Base-by-base conservation (phyloP, 2,797 vertebrate species). In the Sparidentex hasta region DNA sequence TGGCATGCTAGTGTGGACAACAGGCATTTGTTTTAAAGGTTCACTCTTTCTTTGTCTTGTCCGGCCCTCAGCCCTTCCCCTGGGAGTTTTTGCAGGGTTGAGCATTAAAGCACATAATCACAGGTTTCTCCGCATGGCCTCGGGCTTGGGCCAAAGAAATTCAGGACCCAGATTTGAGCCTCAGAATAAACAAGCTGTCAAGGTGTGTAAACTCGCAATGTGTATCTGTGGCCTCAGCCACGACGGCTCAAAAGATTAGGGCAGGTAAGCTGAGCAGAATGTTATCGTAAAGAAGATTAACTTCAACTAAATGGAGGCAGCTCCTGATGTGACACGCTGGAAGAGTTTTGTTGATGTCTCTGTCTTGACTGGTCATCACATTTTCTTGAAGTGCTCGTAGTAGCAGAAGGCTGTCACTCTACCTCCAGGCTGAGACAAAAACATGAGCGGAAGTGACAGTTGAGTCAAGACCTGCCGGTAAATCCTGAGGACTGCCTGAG, bases 101-200 rank as follows among this genome's bases (percentile, higher is more conserved):
- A 74, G 74, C 44, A 76, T 84, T 82, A 74, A 74, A 89, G 83
- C 70, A 81, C 77, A 83, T 88, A 90, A 90, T 90, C 87, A 65
- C 78, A 87, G 65, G 54, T 88, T 86, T 81, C 61, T 76, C 62
- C 50, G 25, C 33, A 43, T 73, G 73, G 87, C 91, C 87, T 84
- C 48, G 41, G 89, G 92, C 81, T 78, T 50, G 59, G 77, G 83
- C 77, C 69, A 77, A 83, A 81, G 67, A 88, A 81, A 87, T 79
- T 84, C 68, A 58, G 43, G 62, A 65, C 29, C 18, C 57, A 72
- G 69, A 78, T 88, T 84, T 82, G 58, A 90, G 77, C 63, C 74
- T 20, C 65, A 72, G 51, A 85, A 80, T 87, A 90, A 93, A 93
- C 90, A 88, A 87, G 52, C 76, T 87, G 84, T 92, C 87, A 77